Conservation (phyloP, 2,113 vertebrate genomes). For the Nannobrachium achirus region DNA sequence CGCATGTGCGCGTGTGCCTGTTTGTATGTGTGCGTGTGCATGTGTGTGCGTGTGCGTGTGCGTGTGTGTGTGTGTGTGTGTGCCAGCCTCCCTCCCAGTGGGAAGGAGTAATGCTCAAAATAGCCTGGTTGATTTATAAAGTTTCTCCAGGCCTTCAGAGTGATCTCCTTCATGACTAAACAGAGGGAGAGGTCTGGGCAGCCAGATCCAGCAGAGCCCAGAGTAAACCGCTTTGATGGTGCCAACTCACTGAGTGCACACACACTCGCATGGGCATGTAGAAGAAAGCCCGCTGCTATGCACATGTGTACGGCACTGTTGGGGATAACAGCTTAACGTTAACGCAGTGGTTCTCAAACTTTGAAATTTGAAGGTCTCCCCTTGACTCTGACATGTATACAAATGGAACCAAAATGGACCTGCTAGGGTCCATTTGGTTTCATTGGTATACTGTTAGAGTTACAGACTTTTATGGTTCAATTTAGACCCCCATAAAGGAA, state of each 20-base stretch:
- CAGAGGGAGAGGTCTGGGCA: conserved; percentile 42
- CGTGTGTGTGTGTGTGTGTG: conserved; percentile 13
- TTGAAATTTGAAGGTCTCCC: too few relatives aligned
- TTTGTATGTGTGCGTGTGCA: neutral
- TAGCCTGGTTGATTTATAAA: conserved; percentile 66
- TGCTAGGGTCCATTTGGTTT: too few relatives aligned
- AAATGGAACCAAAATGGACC: too few relatives aligned
- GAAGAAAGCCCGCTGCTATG: neutral
- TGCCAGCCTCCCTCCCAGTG: conserved; percentile 59
- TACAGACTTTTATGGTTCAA: too few relatives aligned
- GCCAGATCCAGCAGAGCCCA: conserved; percentile 58
- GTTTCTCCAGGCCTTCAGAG: conserved; percentile 62
- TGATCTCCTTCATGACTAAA: conserved; percentile 67
- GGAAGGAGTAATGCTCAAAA: conserved; percentile 58
- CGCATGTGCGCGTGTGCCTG: conserved; percentile 1
- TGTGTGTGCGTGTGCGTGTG: conserved; percentile 1
- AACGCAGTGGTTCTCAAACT: too few relatives aligned
- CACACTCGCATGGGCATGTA: conserved; percentile 31
- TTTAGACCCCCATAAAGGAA: too few relatives aligned
- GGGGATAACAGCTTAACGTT: too few relatives aligned
- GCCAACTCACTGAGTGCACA: conserved; percentile 25
- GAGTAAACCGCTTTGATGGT: conserved; percentile 39
- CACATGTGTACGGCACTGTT: too few relatives aligned
- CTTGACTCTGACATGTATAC: too few relatives aligned
- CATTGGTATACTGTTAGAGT: too few relatives aligned